phyloP scores from a whole-genome alignment of 2,797 vertebrate species.

The Pseudocheirus occidentalis region DNA sequence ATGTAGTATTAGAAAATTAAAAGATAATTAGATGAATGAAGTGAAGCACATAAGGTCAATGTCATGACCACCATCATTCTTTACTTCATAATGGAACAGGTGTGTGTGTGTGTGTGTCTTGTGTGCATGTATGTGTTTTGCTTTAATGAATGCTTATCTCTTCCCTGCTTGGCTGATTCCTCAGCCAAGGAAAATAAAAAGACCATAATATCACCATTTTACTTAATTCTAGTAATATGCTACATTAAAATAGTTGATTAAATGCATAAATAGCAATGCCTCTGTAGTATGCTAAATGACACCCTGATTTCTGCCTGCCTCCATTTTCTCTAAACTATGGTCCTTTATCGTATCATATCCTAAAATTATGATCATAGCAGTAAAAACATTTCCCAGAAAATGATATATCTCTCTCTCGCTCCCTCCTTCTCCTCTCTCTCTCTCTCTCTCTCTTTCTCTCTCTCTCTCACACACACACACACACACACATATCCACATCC shows the following conservation, averaged over 20 bases:
- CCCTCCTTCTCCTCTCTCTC: too few relatives aligned
- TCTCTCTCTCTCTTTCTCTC: too few relatives aligned
- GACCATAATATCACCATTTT: neutral
- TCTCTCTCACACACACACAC: neutral
- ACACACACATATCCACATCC: neutral
- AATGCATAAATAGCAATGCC: neutral
- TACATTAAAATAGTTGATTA: neutral
- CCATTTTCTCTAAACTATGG: constrained; percentile 16
- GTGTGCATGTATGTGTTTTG: neutral
- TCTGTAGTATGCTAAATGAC: constrained; percentile 16
- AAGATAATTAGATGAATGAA: neutral
- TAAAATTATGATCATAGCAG: neutral
- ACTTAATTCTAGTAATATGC: neutral
- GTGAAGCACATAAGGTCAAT: neutral
- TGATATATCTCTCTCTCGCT: neutral
- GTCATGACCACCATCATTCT: constrained; percentile 12
- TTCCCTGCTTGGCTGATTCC: neutral
- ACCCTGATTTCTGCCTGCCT: neutral
- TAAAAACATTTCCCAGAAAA: neutral
- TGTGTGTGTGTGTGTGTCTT: too few relatives aligned
- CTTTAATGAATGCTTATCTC: neutral
- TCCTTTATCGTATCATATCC: neutral
- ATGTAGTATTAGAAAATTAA: constrained; percentile 15
- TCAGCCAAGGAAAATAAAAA: neutral
- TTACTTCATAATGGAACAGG: neutral